Conservation (phyloP, 2,797 vertebrate genomes). For the Phalanger gymnotis region DNA sequence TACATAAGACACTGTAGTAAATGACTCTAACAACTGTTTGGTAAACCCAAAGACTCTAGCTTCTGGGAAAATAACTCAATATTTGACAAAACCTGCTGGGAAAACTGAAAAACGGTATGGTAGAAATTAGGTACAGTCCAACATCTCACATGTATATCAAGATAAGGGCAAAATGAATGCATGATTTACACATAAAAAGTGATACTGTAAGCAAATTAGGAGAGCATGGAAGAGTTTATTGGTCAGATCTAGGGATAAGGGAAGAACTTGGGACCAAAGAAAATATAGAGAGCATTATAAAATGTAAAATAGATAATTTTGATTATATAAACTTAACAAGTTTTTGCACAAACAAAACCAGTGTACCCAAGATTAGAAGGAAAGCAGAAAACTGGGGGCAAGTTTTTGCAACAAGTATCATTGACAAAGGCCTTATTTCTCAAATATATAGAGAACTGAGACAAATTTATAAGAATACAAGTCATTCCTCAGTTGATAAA, state of each 20-base stretch:
- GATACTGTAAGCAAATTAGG: not conserved
- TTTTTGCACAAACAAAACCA: too few relatives aligned
- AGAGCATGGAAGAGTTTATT: not conserved
- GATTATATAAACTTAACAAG: too few relatives aligned
- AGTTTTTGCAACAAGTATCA: too few relatives aligned
- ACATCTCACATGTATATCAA: not conserved
- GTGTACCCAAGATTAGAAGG: too few relatives aligned
- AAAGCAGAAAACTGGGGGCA: too few relatives aligned
- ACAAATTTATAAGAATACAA: too few relatives aligned
- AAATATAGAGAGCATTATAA: not conserved
- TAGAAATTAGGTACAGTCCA: not conserved
- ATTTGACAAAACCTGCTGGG: not conserved
- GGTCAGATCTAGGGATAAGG: not conserved
- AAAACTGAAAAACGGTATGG: not conserved
- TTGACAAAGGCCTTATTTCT: too few relatives aligned
- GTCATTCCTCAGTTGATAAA: too few relatives aligned
- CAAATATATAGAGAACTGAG: too few relatives aligned
- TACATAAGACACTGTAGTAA: not conserved
- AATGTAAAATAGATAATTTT: not conserved
- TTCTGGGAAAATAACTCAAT: not conserved
- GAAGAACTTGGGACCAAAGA: not conserved
- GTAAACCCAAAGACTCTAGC: not conserved
- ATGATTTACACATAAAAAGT: not conserved
- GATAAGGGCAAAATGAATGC: not conserved
- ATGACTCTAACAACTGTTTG: too few relatives aligned